Evolutionary conservation across 2,113 vertebrate genomes (phyloP), one percentile per base, ranked within the genome.

Genomic region (Ptilorrhoa leucosticta): DNA sequence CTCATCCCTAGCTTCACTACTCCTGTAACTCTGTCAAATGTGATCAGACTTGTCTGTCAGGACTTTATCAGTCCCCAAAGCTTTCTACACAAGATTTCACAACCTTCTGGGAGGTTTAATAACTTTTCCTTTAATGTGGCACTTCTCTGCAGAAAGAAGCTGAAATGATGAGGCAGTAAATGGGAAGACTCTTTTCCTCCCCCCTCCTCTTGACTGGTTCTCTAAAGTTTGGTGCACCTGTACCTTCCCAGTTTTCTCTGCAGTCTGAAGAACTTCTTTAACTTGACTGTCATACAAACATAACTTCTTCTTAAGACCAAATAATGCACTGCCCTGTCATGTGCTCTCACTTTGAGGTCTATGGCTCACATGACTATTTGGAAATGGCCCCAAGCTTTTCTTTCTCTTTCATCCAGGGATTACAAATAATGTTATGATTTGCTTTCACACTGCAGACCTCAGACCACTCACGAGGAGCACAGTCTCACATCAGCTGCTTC

Each of bases 41-140:
- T 63, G 92, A 93, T 92, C 88, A 6, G 76, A 93, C 96, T 89
- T 40, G 95, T 94, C 93, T 96, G 88, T 94, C 92, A 87, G n/a
- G 93, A 56, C 75, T 84, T 86, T 81, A 92, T 97, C 92, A 92
- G 35, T 71, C 44, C 28, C 18, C 1, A 14, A n/a, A 35, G 28
- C 93, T 89, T 94, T 93, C 83, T 96, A 92, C 93, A 94, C 56
- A 69, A 64, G 44, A 57, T 97, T 96, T 92, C 92, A 79, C 61
- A 97, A 96, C 13, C 14, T 94, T 64, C 64, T 69, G n/a, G 48
- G 18, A 7, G 42, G 64, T 86, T 88, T 89, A 86, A 94, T 91
- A 76, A 45, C n/a, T 71, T 90, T 91, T 51, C 53, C 88, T 88
- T 56, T 66, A 85, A 73, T 5, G 44, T 19, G 54, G 16, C 0